Conservation (phyloP, 2,888 invertebrate genomes). For the Dasysyrphus albostriatus region DNA sequence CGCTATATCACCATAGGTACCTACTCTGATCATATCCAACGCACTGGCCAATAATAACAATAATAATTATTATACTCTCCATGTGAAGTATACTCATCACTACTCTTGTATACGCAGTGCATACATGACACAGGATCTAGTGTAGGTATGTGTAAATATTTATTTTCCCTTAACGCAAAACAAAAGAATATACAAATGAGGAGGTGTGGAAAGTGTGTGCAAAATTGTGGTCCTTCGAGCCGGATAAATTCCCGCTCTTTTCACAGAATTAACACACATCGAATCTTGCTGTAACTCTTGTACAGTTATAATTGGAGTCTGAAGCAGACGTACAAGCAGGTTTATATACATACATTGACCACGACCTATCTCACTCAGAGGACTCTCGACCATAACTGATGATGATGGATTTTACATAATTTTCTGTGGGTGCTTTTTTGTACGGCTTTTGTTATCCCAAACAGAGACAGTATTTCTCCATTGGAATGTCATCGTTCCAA, state of each 20-base stretch:
- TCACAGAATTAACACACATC: constrained; percentile 16
- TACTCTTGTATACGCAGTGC: background rate
- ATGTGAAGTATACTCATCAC: background rate
- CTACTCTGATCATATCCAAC: constrained; percentile 27
- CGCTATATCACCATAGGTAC: constrained; percentile 29
- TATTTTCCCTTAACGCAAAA: constrained; percentile 58
- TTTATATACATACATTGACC: constrained; percentile 25
- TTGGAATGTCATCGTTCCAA: constrained; percentile 47
- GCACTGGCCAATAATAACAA: constrained; percentile 29
- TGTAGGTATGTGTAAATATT: constrained; percentile 62
- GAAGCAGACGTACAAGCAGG: constrained; percentile 21
- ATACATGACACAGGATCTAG: background rate
- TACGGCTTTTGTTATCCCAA: constrained; percentile 48
- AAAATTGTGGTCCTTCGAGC: constrained; percentile 47
- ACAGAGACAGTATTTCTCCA: constrained; percentile 39
- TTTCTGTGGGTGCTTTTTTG: constrained; percentile 18
- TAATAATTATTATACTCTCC: constrained; percentile 57
- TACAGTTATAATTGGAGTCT: constrained; percentile 28
- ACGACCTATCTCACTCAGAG: constrained; percentile 36
- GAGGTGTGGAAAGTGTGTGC: background rate
- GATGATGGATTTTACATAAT: constrained; percentile 63
- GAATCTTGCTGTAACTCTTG: constrained; percentile 42
- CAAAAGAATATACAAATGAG: constrained; percentile 45
- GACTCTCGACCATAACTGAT: constrained; percentile 20
- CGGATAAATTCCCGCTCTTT: constrained; percentile 38